A percentile compares a stretch with the other conserved stretches of the same genome.
These are phyloP conservation scores for Aspidapion aeneum DNA, from an alignment of 2,888 invertebrate species.

Conservation along the genomic window DNA sequence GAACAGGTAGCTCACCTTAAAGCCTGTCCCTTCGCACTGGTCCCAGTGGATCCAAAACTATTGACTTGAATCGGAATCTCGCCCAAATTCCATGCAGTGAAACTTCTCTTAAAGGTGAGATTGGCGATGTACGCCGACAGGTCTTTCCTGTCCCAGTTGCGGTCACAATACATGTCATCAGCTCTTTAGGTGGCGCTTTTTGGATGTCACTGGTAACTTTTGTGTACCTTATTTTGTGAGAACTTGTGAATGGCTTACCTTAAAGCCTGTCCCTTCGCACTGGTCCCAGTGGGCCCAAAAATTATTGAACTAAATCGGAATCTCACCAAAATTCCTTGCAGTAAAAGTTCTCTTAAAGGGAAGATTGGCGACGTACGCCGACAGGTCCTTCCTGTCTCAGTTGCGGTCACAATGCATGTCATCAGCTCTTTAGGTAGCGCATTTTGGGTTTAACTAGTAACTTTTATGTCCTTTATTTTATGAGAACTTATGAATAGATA, in stretches of 20 bases:
- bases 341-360: slow-evolving; percentile 78
- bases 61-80: slow-evolving; percentile 77
- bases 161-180: too few species aligned
- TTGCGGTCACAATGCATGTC: slow-evolving; percentile 53
- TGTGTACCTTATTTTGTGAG: too few species aligned
- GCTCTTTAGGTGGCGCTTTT: too few species aligned
- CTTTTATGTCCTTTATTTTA: too few species aligned
- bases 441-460: too few species aligned
- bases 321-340: slow-evolving; percentile 86
- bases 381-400: slow-evolving; percentile 36
- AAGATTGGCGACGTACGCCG: slow-evolving; percentile 56
- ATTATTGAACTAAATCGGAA: slow-evolving; percentile 72
- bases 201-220: too few species aligned
- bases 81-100: slow-evolving; percentile 87
- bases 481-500: too few species aligned
- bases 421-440: too few species aligned
- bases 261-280: slow-evolving; percentile 80
- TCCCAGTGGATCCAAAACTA: slow-evolving; percentile 63
- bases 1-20: slow-evolving; percentile 50
- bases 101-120: slow-evolving; percentile 74
- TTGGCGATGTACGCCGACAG: slow-evolving; percentile 51
- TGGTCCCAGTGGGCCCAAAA: slow-evolving; percentile 62
- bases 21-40: slow-evolving; percentile 76
- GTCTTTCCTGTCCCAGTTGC: slow-evolving; percentile 38
- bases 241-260: slow-evolving; percentile 39